Percentiles rank a stretch among this genome's conserved stretches.
These are phyloP conservation scores for Chrysomallon squamiferum DNA, from an alignment of 1,140 invertebrate species.

Conservation along the genomic window DNA sequence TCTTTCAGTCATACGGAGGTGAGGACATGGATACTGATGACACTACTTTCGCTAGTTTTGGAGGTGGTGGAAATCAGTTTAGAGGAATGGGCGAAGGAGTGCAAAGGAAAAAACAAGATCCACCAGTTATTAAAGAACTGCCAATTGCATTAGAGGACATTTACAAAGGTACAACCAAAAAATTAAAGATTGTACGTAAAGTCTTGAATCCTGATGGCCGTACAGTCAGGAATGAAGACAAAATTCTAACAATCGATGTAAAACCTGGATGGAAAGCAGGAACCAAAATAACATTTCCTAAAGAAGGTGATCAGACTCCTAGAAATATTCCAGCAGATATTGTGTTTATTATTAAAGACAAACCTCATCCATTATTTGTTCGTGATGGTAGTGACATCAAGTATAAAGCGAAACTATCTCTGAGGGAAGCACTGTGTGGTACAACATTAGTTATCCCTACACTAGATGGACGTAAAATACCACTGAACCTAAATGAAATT, in stretches of 20 bases:
- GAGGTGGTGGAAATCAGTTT: no score
- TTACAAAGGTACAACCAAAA: constrained; percentile 77
- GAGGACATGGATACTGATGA: constrained; percentile 61
- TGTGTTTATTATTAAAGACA: constrained; percentile 98
- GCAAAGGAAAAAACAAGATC: constrained; percentile 75
- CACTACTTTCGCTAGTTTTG: constrained; percentile 40
- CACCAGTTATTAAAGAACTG: constrained; percentile 95
- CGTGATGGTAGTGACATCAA: constrained; percentile 91
- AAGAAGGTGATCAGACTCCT: constrained; percentile 83
- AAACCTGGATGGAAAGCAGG: constrained; percentile 73
- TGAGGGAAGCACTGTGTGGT: constrained; percentile 93
- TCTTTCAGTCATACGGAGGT: constrained; percentile 42
- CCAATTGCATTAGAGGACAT: constrained; percentile 93
- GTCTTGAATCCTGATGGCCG: constrained; percentile 73
- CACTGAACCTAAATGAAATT: constrained; percentile 85
- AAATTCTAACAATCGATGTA: constrained; percentile 79
- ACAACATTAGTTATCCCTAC: constrained; percentile 90
- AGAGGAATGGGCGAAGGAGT: constrained; percentile 3
- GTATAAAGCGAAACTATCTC: constrained; percentile 87
- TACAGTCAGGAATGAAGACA: constrained; percentile 72
- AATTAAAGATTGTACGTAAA: constrained; percentile 82
- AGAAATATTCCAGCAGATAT: constrained; percentile 91
- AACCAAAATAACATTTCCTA: constrained; percentile 65
- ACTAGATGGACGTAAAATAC: constrained; percentile 83
- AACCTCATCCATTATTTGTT: constrained; percentile 92